These are phyloP conservation scores for Mareca strepera DNA, from an alignment of 2,797 vertebrate species.

Conservation along the genomic window DNA sequence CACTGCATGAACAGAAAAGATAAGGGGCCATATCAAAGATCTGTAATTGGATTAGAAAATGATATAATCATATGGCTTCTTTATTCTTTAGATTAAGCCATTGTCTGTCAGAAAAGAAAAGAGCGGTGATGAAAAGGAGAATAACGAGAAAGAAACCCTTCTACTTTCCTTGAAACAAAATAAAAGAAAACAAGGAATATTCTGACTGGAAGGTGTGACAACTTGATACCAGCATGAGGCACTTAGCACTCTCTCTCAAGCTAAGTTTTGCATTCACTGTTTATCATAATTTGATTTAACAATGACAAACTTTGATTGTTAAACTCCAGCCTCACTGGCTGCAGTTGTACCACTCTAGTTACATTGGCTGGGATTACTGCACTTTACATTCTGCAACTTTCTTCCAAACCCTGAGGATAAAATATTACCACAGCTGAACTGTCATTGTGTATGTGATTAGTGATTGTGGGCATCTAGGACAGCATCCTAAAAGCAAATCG, in stretches of 20 bases:
- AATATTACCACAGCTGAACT: not conserved
- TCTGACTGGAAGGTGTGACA: not conserved
- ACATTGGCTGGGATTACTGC: not conserved
- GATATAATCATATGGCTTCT: slow-evolving; percentile 61
- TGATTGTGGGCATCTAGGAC: not conserved
- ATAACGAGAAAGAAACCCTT: not conserved
- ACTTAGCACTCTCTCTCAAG: not conserved
- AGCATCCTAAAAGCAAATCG: not conserved
- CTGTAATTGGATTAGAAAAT: slow-evolving; percentile 74
- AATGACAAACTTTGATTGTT: not conserved
- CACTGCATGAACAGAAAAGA: slow-evolving; percentile 66
- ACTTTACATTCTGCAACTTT: not conserved
- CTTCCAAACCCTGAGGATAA: not conserved
- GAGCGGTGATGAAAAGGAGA: not conserved
- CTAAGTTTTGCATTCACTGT: not conserved
- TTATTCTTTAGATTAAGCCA: slow-evolving; percentile 70
- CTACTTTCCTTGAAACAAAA: slow-evolving; percentile 9
- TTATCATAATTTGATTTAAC: not conserved
- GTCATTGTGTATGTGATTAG: not conserved
- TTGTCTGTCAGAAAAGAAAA: slow-evolving; percentile 55
- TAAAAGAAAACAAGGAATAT: not conserved
- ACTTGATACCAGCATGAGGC: not conserved
- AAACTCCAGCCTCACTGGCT: not conserved
- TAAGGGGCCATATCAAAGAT: slow-evolving; percentile 70
- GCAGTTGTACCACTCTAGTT: not conserved